These are phyloP conservation scores for Vombatus ursinus DNA, from an alignment of 2,113 vertebrate genomes.

Conservation along the genomic window DNA sequence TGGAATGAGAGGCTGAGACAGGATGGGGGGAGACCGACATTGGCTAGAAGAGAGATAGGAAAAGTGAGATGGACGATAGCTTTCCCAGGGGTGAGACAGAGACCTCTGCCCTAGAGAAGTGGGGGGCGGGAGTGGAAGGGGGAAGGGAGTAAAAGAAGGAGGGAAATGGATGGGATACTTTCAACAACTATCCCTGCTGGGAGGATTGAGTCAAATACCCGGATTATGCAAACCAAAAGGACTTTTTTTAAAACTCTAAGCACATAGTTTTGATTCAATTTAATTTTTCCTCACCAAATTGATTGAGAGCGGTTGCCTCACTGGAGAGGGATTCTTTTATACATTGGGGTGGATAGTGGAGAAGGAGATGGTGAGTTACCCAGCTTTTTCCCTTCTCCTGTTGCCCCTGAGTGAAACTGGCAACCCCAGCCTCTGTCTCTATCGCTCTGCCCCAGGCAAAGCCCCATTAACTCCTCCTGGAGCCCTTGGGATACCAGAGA, in stretches of 20 bases:
- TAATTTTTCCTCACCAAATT: neutral
- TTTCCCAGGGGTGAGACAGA: neutral
- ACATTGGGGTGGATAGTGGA: neutral
- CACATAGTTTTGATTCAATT: neutral
- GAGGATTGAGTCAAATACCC: constrained; percentile 12
- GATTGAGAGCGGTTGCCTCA: neutral
- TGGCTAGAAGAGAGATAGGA: neutral
- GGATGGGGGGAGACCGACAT: neutral
- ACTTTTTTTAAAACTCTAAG: constrained; percentile 29
- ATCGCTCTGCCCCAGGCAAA: neutral
- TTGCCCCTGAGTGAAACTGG: neutral
- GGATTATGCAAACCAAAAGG: constrained; percentile 35
- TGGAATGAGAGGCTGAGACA: neutral
- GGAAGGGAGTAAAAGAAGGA: neutral
- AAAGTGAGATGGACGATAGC: neutral
- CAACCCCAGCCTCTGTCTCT: neutral
- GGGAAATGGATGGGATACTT: neutral
- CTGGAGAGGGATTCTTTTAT: neutral
- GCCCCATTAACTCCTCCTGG: too few species aligned
- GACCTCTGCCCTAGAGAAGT: neutral
- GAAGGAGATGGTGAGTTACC: neutral
- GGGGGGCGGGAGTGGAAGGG: neutral
- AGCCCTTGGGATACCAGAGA: neutral
- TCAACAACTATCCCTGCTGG: constrained; percentile 21
- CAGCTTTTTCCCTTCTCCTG: neutral